Evolutionary conservation across 2,113 vertebrate species (phyloP).

Genomic region (Scolopax mira): DNA sequence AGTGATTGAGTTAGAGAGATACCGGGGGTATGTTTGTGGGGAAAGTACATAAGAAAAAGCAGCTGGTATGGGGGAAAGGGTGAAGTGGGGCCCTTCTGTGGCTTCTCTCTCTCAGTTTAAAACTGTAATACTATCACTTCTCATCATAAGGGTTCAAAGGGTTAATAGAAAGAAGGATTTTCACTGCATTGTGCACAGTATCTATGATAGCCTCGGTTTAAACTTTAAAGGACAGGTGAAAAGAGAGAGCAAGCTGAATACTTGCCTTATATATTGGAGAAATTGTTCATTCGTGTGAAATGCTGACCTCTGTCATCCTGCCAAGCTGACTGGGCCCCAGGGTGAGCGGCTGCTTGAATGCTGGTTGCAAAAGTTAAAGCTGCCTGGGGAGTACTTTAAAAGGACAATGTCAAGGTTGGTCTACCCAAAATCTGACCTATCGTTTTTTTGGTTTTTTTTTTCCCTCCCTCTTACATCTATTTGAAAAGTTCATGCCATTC

Average conservation of each 20-base stretch:
- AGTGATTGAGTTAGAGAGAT: background rate
- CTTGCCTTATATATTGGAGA: slow-evolving; percentile 32
- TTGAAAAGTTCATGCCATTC: slow-evolving; percentile 52
- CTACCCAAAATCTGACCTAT: slow-evolving; percentile 58
- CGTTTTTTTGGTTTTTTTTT: background rate
- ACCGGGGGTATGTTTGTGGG: accelerated
- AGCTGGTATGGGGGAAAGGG: accelerated
- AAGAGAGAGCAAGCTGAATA: background rate
- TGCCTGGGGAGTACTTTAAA: slow-evolving; percentile 69
- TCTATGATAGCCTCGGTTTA: background rate
- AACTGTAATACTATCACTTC: background rate
- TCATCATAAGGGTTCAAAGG: background rate
- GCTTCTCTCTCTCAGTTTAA: background rate
- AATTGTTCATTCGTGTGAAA: slow-evolving; percentile 74
- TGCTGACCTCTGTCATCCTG: slow-evolving; percentile 75
- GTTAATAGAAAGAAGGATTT: slow-evolving; percentile 16
- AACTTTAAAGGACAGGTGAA: slow-evolving; percentile 61
- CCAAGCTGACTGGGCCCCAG: slow-evolving; percentile 49
- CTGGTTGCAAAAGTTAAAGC: slow-evolving; percentile 57
- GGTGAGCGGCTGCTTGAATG: slow-evolving; percentile 35
- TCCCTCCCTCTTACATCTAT: slow-evolving; percentile 18
- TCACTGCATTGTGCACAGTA: background rate
- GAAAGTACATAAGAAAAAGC: background rate
- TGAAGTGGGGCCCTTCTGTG: background rate
- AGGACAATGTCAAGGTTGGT: slow-evolving; percentile 69